These are phyloP conservation scores for Papilio aristodemus DNA, from an alignment of 1,140 invertebrate species.

Conservation along the genomic window DNA sequence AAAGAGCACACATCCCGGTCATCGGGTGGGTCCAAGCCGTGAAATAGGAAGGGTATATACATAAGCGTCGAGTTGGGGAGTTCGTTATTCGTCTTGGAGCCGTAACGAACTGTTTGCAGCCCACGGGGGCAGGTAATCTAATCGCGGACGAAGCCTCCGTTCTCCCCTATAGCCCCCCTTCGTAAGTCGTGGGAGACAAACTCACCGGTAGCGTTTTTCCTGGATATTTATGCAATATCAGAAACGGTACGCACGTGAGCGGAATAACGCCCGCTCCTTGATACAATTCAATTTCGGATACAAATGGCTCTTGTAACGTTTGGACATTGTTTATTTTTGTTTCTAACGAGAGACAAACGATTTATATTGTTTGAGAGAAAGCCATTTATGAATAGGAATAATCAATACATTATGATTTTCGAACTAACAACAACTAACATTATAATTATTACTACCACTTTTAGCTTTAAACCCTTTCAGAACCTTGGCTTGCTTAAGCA, in stretches of 20 bases:
- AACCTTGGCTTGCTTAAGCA: too few species aligned
- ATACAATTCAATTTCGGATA: constrained; percentile 35
- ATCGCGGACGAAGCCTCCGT: constrained; percentile 40
- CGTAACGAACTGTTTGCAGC: constrained; percentile 67
- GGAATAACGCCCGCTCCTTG: constrained; percentile 43
- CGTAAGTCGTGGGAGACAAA: background rate
- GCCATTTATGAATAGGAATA: too few species aligned
- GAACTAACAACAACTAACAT: too few species aligned
- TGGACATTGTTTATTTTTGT: constrained; percentile 11
- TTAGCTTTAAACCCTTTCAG: too few species aligned
- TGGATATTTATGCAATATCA: constrained; percentile 64
- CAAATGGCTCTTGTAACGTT: background rate
- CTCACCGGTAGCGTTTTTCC: constrained; percentile 56
- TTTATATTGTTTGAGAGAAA: background rate
- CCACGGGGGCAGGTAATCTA: constrained; percentile 66
- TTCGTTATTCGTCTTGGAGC: constrained; percentile 59
- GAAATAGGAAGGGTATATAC: constrained; percentile 32
- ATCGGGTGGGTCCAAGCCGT: background rate
- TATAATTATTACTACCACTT: too few species aligned
- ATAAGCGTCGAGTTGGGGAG: constrained; percentile 41
- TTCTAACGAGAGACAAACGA: background rate
- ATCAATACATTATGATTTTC: too few species aligned
- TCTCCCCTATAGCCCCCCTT: constrained; percentile 27
- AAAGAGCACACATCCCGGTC: background rate
- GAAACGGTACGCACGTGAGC: constrained; percentile 51